Evolutionary conservation across 2,113 vertebrate species (phyloP).

Genomic region (Dipodomys spectabilis): DNA sequence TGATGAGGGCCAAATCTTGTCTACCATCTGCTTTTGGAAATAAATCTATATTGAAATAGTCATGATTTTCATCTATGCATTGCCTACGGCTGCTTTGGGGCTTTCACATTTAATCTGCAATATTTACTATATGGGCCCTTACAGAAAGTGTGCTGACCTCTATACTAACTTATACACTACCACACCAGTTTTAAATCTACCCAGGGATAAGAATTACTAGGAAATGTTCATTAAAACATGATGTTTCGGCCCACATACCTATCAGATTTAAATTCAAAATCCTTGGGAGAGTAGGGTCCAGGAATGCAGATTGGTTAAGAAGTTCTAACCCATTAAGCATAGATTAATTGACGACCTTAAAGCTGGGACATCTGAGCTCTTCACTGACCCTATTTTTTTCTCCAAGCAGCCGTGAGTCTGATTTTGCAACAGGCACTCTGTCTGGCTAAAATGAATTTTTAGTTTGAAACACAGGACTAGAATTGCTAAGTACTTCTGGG

Average conservation of each 20-base stretch:
- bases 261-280: constrained; percentile 3
- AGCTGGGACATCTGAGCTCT: constrained; percentile 60
- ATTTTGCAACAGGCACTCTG: constrained; percentile 71
- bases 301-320: constrained; percentile 56
- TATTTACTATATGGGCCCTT: constrained; percentile 37
- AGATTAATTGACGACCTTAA: constrained; percentile 66
- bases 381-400: constrained; percentile 68
- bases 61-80: neutral
- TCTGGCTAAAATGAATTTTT: constrained; percentile 73
- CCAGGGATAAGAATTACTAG: constrained; percentile 35
- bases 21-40: neutral
- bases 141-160: neutral
- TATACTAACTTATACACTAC: constrained; percentile 21
- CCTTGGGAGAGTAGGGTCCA: neutral
- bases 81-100: neutral
- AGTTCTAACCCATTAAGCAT: constrained; percentile 52
- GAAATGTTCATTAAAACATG: constrained; percentile 41
- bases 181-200: constrained; percentile 22
- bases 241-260: neutral
- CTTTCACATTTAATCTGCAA: neutral
- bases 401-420: constrained; percentile 66
- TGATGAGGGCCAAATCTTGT: neutral
- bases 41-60: constrained; percentile 38
- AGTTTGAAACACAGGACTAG: constrained; percentile 62
- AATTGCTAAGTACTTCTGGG: constrained; percentile 69